Conservation (phyloP, 2,113 vertebrate genomes). For the Chaetops frenatus region DNA sequence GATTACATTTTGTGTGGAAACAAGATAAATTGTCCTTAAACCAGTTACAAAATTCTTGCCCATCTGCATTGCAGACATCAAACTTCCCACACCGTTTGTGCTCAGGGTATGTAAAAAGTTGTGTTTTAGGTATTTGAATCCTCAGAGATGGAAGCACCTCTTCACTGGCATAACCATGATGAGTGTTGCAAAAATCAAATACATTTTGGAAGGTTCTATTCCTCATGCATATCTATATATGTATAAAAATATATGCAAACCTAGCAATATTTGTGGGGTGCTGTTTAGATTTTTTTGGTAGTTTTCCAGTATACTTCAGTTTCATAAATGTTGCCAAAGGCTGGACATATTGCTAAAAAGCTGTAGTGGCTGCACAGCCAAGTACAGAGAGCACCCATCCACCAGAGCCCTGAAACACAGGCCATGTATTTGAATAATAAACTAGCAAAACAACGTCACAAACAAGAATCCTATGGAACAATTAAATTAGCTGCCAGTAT, state of each 20-base stretch:
- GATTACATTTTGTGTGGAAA: not conserved
- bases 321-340: not conserved
- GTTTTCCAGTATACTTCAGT: not conserved
- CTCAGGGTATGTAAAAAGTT: not conserved
- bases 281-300: not conserved
- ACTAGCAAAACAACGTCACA: not conserved
- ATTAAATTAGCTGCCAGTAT: fast-evolving
- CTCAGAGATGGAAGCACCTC: not conserved
- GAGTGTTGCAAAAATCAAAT: not conserved
- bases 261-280: not conserved
- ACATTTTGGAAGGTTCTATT: not conserved
- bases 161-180: not conserved
- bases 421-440: fast-evolving
- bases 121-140: not conserved
- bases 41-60: not conserved
- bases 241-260: fast-evolving
- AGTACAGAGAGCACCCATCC: not conserved
- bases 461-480: not conserved
- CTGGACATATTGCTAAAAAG: not conserved
- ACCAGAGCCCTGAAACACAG: not conserved
- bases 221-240: fast-evolving
- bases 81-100: fast-evolving
- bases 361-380: fast-evolving
- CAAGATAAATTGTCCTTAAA: not conserved
- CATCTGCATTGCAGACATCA: not conserved